These are phyloP conservation scores for Neoniphon sammara DNA, from an alignment of 2,797 vertebrate species.

Conservation along the genomic window DNA sequence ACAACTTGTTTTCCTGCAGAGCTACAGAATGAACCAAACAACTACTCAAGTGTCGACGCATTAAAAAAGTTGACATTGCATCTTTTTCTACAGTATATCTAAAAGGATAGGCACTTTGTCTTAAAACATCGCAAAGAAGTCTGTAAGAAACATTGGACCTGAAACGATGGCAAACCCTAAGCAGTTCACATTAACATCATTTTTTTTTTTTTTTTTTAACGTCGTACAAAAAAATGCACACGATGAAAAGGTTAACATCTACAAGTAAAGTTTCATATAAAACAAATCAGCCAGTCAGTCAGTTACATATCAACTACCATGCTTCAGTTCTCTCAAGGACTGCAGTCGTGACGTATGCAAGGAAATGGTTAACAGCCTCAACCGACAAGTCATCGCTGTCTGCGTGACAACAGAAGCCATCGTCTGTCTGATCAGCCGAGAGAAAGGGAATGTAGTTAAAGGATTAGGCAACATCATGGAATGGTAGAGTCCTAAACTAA, in stretches of 20 bases:
- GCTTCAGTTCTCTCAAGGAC: conserved; percentile 63
- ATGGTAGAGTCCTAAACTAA: conserved; percentile 67
- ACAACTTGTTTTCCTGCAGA: conserved; percentile 72
- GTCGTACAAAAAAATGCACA: conserved; percentile 84
- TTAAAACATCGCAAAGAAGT: conserved; percentile 87
- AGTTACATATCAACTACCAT: conserved; percentile 51
- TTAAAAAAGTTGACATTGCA: conserved; percentile 83
- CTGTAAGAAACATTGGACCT: conserved; percentile 84
- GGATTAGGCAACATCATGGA: conserved; percentile 66
- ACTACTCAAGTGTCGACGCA: conserved; percentile 75
- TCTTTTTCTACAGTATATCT: conserved; percentile 86
- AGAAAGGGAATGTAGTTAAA: conserved; percentile 69
- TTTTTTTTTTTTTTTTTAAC: conserved; percentile 67
- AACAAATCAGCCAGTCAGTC: conserved; percentile 63
- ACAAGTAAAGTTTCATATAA: conserved; percentile 77
- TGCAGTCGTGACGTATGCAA: conserved; percentile 56
- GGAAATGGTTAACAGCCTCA: conserved; percentile 61
- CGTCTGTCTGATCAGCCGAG: conserved; percentile 41
- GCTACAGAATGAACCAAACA: conserved; percentile 62
- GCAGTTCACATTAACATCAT: conserved; percentile 77
- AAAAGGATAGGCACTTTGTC: conserved; percentile 96
- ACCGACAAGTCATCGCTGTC: conserved; percentile 45
- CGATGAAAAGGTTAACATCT: conserved; percentile 83
- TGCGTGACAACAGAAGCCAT: conserved; percentile 39
- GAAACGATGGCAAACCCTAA: conserved; percentile 84